Conservation (phyloP, 2,888 invertebrate genomes). For the Lycia hirtaria region DNA sequence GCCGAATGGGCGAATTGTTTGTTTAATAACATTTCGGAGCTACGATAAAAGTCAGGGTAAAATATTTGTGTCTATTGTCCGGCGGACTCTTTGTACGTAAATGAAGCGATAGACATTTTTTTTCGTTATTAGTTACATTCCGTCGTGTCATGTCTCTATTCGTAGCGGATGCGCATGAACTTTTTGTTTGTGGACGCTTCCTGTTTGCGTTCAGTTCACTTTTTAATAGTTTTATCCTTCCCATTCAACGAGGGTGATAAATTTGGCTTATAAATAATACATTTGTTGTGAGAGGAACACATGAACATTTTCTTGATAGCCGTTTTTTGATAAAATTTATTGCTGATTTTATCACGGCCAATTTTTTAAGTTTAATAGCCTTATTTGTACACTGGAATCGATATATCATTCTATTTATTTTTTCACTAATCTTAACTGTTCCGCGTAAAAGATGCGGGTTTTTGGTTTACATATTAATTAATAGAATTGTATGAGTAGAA, state of each 20-base stretch:
- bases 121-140: constrained; percentile 64
- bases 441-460: too few species aligned
- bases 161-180: constrained; percentile 70
- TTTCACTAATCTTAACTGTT: not conserved
- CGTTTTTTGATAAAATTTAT: constrained; percentile 31
- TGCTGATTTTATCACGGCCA: constrained; percentile 28
- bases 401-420: not conserved
- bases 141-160: constrained; percentile 69
- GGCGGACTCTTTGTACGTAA: constrained; percentile 69
- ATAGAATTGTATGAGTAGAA: too few species aligned
- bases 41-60: constrained; percentile 75
- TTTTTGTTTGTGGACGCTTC: constrained; percentile 73
- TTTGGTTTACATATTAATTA: too few species aligned
- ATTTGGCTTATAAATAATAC: constrained; percentile 67
- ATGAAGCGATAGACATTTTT: constrained; percentile 66
- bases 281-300: constrained; percentile 31
- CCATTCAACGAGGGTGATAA: constrained; percentile 61
- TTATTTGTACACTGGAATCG: constrained; percentile 11
- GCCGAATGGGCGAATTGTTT: constrained; percentile 84
- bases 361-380: constrained; percentile 31
- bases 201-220: constrained; percentile 62
- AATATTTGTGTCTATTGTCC: constrained; percentile 76
- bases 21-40: constrained; percentile 83
- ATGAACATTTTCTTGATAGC: constrained; percentile 14
- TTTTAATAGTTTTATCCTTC: constrained; percentile 72